Evolutionary conservation across 2,797 vertebrate genomes (phyloP), one percentile per base, ranked within the genome.

Genomic region (Molossus alvarezi): DNA sequence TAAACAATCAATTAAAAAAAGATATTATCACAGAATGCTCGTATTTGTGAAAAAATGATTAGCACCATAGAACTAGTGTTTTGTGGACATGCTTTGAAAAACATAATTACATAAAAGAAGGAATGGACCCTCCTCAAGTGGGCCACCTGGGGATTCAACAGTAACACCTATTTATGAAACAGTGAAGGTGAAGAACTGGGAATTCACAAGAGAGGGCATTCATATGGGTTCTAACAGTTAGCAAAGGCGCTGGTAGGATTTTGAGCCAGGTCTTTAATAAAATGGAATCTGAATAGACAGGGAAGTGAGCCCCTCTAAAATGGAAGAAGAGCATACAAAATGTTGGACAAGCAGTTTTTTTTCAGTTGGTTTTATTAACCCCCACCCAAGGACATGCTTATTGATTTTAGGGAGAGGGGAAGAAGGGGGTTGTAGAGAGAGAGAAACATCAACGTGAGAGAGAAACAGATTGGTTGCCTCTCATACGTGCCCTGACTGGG

Each of bases 31-130:
- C 27, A 72, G 55, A 92, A 95, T 86, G 51, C 18, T 96, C 45
- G 89, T 79, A 60, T 90, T 90, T 88, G 69, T 77, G 55, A 80
- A 92, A 94, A 91, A 73, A 73, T 37, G 62, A 62, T 83, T 83
- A 91, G 62, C 62, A 76, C 9, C 33, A 81, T 71, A 69, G 14
- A 93, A 27, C 77, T 89, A 73, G 48, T 71, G 25, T 57, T 96
- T 92, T 57, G 27, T 60, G 57, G n/a, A 45, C 18, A 9, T 76
- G 84, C 79, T 91, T 92, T 75, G 80, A 41, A 89, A 95, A 92
- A 25, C 53, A 51, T 84, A 93, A 95, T 97, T 75, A 94, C 55
- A 86, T 76, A 73, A 89, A 96, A 93, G 64, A 88, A 65, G 64
- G 73, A 93, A 60, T 57, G 81, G 51, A 21, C 41, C 37, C 94